Base-by-base conservation (phyloP, 2,888 invertebrate genomes). In the Myathropa florea region DNA sequence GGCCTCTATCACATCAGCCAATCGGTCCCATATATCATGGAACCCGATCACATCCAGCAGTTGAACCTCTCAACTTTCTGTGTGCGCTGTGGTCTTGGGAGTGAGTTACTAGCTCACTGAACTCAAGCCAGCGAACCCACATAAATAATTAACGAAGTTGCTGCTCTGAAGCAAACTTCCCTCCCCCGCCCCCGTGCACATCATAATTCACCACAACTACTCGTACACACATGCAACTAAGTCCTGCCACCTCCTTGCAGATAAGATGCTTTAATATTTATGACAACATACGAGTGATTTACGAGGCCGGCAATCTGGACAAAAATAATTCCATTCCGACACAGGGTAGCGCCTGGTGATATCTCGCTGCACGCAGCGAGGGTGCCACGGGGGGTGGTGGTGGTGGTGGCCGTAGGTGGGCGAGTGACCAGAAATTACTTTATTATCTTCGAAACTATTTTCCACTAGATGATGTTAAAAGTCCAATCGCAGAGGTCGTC, bases 211-310 rank as follows among this genome's bases (percentile, higher is more conserved):
- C 78, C 12, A 33, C 68, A 24, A 67, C 68, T 55, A 59, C 71
- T 21, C 46, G 39, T 18, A 30, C 57, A 28, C 55, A 63, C 55
- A 70, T 57, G 68, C 60, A 53, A 78, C 77, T 33, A 68, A 61
- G 46, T 78, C 63, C 71, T 18, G 7, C 46, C 18, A 18, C 46
- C 46, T 75, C 46, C 55, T 65, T 70, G 82, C 88, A 91, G 92
- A 92, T 92, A 92, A 92, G 91, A 92, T 92, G 90, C 90, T 92
- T 92, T 92, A 92, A 92, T 92, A 92, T 92, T 92, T 92, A 92
- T 92, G 92, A 92, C 92, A 92, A 90, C 90, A 78, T 60, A 88
- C 88, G 88, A 88, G 88, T 89, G 89, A 88, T 89, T 88, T 83
- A 73, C 85, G 79, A 78, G 75, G 71, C 61, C 67, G 59, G 72